Evolutionary conservation across 2,888 invertebrate genomes (phyloP).

Genomic region (Latrodectus hesperus): DNA sequence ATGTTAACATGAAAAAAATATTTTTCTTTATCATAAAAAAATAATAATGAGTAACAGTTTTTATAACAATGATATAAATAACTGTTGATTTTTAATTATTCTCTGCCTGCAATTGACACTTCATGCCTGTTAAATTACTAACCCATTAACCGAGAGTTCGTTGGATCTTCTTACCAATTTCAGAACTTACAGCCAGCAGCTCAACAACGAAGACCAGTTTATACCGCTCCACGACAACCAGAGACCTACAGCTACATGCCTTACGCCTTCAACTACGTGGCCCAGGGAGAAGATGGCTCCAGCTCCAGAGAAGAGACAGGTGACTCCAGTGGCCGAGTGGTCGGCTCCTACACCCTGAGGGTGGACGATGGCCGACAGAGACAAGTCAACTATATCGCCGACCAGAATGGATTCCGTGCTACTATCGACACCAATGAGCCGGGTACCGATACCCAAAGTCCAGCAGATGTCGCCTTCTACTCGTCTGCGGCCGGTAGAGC

Average conservation of each 20-base stretch:
- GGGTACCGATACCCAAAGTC: conserved; percentile 53
- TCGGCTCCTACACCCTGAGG: conserved; percentile 63
- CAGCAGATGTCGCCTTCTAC: conserved; percentile 63
- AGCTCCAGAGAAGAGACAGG: conserved; percentile 62
- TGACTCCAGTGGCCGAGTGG: conserved; percentile 64
- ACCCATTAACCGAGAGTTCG: too few species aligned
- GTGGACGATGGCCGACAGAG: conserved; percentile 66
- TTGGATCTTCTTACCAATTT: background rate
- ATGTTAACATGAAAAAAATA: too few species aligned
- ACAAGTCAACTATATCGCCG: conserved; percentile 68
- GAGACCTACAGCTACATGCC: conserved; percentile 54
- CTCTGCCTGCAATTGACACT: too few species aligned
- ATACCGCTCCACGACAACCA: conserved; percentile 37
- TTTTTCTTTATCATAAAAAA: too few species aligned
- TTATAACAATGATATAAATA: too few species aligned
- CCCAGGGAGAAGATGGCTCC: conserved; percentile 66
- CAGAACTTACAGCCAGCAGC: conserved; percentile 58
- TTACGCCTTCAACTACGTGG: conserved; percentile 68
- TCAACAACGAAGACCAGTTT: conserved; percentile 49
- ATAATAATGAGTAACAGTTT: too few species aligned
- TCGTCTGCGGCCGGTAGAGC: conserved; percentile 42
- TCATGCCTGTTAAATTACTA: background rate
- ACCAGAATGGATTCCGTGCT: conserved; percentile 61
- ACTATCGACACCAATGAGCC: conserved; percentile 64
- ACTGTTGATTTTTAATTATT: too few species aligned